A percentile compares a stretch with the other conserved stretches of the same genome.
Evolutionary conservation across 1,140 invertebrate species (phyloP).

Genomic region (Rhyzopertha dominica): DNA sequence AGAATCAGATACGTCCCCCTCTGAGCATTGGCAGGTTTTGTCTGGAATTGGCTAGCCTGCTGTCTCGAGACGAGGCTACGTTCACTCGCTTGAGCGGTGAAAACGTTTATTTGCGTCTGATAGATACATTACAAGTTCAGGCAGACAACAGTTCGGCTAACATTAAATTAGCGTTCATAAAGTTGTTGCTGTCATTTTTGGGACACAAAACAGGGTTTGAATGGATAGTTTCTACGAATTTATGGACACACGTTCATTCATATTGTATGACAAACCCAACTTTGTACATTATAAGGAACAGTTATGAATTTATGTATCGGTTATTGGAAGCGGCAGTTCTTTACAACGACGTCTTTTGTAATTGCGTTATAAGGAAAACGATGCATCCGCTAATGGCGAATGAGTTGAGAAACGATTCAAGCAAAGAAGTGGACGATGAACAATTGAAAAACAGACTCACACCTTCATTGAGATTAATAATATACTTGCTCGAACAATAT

Average conservation of each 20-base stretch:
- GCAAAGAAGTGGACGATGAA: slow-evolving; percentile 50
- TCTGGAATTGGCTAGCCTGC: slow-evolving; percentile 46
- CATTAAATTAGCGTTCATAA: slow-evolving; percentile 57
- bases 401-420: too few relatives aligned
- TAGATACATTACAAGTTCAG: slow-evolving; percentile 38
- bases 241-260: slow-evolving; percentile 53
- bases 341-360: slow-evolving; percentile 45
- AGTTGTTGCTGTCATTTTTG: slow-evolving; percentile 51
- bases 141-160: slow-evolving; percentile 46
- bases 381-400: too few relatives aligned
- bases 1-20: slow-evolving; percentile 31
- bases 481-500: slow-evolving; percentile 40
- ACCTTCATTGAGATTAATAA: slow-evolving; percentile 50
- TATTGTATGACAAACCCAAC: slow-evolving; percentile 56
- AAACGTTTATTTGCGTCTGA: slow-evolving; percentile 44
- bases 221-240: slow-evolving; percentile 51
- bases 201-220: slow-evolving; percentile 51
- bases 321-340: slow-evolving; percentile 51
- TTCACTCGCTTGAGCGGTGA: slow-evolving; percentile 42
- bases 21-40: slow-evolving; percentile 46
- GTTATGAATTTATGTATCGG: slow-evolving; percentile 51
- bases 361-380: slow-evolving; percentile 49
- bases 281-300: slow-evolving; percentile 57
- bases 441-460: slow-evolving; percentile 50
- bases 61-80: slow-evolving; percentile 44